Evolutionary conservation across 2,113 vertebrate species (phyloP).

Genomic region (Lamprologus ornatipinnis): DNA sequence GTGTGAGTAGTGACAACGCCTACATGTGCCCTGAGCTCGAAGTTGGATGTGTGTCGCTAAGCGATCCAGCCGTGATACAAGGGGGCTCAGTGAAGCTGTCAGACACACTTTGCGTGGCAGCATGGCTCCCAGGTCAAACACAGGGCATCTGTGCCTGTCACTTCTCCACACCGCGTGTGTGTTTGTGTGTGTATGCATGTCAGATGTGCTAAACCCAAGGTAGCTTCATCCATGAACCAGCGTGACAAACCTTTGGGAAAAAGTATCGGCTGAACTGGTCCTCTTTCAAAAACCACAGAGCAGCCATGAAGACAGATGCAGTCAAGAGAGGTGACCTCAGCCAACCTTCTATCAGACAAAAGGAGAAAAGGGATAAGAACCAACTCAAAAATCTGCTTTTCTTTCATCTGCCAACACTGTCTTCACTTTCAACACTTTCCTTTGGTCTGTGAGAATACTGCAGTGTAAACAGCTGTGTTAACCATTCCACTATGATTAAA

Average conservation of each 20-base stretch:
- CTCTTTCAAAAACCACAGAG: slow-evolving; percentile 4
- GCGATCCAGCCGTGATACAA: neutral
- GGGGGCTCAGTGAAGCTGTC: slow-evolving; percentile 33
- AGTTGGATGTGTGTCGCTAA: neutral
- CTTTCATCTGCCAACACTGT: neutral
- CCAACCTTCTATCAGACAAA: slow-evolving; percentile 30
- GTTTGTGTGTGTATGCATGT: neutral
- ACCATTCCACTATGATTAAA: neutral
- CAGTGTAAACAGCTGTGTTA: neutral
- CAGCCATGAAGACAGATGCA: slow-evolving; percentile 33
- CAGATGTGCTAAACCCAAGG: neutral
- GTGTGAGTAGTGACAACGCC: neutral
- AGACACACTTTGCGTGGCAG: slow-evolving; percentile 1
- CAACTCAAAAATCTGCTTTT: neutral
- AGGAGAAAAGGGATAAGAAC: neutral
- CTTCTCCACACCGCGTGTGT: neutral
- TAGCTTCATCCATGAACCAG: neutral
- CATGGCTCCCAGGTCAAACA: slow-evolving; percentile 34
- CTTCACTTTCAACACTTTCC: neutral
- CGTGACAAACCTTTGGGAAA: slow-evolving; percentile 7
- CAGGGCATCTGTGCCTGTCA: slow-evolving; percentile 40
- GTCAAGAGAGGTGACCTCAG: slow-evolving; percentile 51
- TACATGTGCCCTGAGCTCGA: neutral
- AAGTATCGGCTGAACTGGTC: neutral
- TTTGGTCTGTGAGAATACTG: neutral